Evolutionary conservation across 2,888 invertebrate genomes (phyloP).

Genomic region (Brenthis hecate): DNA sequence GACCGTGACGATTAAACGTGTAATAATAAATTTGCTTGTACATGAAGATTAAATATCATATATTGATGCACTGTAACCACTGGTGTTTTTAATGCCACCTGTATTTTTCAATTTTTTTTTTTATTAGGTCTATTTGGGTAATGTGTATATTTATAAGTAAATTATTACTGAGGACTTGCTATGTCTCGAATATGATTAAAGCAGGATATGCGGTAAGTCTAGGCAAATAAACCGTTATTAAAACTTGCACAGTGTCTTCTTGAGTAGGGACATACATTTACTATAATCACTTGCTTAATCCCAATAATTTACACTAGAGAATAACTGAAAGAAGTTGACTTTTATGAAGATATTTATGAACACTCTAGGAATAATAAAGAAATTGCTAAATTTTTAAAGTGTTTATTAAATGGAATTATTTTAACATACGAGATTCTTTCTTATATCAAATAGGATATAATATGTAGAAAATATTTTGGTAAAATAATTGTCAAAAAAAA

Average conservation of each 20-base stretch:
- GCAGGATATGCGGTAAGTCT: slow-evolving; percentile 75
- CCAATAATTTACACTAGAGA: background rate
- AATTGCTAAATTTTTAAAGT: too few relatives aligned
- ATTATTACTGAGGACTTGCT: slow-evolving; percentile 76
- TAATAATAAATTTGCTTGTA: slow-evolving; percentile 88
- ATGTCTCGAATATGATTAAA: slow-evolving; percentile 77
- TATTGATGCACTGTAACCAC: slow-evolving; percentile 87
- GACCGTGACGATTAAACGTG: slow-evolving; percentile 70
- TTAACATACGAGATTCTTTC: too few relatives aligned
- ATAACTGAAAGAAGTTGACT: too few relatives aligned
- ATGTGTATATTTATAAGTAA: slow-evolving; percentile 80
- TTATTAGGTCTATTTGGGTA: slow-evolving; percentile 78
- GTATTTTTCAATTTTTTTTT: slow-evolving; percentile 63
- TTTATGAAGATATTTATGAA: too few relatives aligned
- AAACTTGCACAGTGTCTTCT: slow-evolving; percentile 70
- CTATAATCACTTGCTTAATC: background rate
- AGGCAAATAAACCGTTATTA: slow-evolving; percentile 79
- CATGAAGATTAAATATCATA: slow-evolving; percentile 89
- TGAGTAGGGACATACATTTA: slow-evolving; percentile 54
- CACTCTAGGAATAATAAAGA: too few relatives aligned
- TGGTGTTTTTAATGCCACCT: slow-evolving; percentile 81
- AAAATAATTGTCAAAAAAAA: too few relatives aligned
- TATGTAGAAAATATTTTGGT: too few relatives aligned
- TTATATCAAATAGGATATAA: too few relatives aligned
- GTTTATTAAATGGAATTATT: too few relatives aligned